Conservation (phyloP, 1,140 invertebrate species). For the Ostrea denselamellosa region DNA sequence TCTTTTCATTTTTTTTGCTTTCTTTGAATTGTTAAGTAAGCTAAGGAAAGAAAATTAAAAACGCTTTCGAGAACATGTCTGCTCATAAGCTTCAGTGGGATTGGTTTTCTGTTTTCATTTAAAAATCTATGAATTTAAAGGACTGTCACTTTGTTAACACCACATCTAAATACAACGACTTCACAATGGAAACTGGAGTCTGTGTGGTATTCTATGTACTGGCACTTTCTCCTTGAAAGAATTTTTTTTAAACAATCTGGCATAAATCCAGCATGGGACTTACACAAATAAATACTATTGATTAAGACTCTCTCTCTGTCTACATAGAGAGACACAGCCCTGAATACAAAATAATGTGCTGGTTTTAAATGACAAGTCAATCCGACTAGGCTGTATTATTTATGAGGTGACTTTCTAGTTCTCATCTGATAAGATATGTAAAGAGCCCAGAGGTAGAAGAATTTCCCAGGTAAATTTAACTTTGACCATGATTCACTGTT, state of each 20-base stretch:
- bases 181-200: not conserved
- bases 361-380: conserved; percentile 23
- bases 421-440: not conserved
- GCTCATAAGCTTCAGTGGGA: not conserved
- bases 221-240: not conserved
- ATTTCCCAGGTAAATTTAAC: not conserved
- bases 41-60: not conserved
- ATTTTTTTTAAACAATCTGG: not conserved
- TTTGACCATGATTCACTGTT: not conserved
- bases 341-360: conserved; percentile 18
- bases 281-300: conserved; percentile 27
- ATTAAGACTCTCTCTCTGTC: conserved; percentile 28
- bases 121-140: conserved; percentile 24
- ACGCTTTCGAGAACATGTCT: not conserved
- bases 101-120: not conserved
- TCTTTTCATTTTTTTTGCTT: not conserved
- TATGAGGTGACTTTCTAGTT: conserved; percentile 14
- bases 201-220: not conserved
- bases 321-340: not conserved
- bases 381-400: conserved; percentile 12
- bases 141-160: not conserved
- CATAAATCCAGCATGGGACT: not conserved
- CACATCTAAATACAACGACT: not conserved
- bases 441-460: not conserved
- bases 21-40: not conserved